A percentile compares a stretch with the other conserved stretches of the same genome.
These are phyloP conservation scores for Poecile montanus DNA, from an alignment of 2,797 vertebrate genomes.

Conservation along the genomic window DNA sequence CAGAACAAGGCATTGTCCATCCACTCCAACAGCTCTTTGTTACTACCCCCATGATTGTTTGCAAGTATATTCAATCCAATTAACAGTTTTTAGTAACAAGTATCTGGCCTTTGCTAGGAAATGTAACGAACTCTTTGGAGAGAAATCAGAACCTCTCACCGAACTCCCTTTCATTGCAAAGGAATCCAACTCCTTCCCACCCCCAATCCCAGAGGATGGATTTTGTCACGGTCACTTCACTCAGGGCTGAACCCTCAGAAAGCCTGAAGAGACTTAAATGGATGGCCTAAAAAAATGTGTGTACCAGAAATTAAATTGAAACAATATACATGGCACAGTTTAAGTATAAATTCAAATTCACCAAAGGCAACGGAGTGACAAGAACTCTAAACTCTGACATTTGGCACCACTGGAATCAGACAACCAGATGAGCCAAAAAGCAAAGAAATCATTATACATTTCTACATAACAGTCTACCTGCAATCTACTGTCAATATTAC, in stretches of 20 bases:
- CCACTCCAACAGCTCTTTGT: conserved; percentile 14
- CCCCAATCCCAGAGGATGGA: not conserved
- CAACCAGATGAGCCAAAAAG: not conserved
- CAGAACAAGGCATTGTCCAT: conserved; percentile 32
- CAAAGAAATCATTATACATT: not conserved
- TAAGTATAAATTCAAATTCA: not conserved
- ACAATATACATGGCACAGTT: not conserved
- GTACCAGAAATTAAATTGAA: not conserved
- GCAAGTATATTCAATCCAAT: conserved; percentile 52
- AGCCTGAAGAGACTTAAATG: not conserved
- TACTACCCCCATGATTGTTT: not conserved
- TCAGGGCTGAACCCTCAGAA: not conserved
- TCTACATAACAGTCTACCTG: not conserved
- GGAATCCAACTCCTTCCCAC: not conserved
- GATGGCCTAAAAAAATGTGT: not conserved
- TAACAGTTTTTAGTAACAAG: conserved; percentile 49
- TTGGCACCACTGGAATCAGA: not conserved
- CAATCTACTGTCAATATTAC: not conserved
- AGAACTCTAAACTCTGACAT: not conserved
- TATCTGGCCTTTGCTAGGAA: conserved; percentile 32
- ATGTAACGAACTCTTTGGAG: not conserved
- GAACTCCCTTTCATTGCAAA: not conserved
- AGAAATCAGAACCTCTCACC: not conserved
- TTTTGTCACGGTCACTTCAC: not conserved
- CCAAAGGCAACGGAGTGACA: not conserved